phyloP scores from a whole-genome alignment of 2,113 vertebrate genomes.

The Myotis yumanensis region DNA sequence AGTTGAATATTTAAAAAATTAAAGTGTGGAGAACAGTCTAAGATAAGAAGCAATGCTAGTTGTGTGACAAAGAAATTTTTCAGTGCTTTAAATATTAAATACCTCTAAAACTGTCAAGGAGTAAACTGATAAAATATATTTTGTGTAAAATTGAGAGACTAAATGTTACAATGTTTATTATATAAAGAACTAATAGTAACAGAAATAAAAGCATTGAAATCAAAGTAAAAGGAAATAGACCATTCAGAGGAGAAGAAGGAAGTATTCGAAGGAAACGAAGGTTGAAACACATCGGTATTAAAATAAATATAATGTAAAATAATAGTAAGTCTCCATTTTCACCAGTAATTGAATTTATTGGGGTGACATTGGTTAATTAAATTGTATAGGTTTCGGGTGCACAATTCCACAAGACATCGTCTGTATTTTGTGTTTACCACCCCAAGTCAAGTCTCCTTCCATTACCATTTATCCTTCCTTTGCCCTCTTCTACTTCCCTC shows the following conservation, averaged over 20 bases:
- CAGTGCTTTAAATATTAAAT: conserved; percentile 1
- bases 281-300: not conserved
- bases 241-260: not conserved
- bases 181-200: not conserved
- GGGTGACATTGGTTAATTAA: not conserved
- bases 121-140: not conserved
- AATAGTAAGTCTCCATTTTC: not conserved
- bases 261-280: not conserved
- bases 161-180: not conserved
- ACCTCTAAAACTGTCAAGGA: conserved; percentile 23
- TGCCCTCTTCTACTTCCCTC: not conserved
- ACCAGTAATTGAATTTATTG: not conserved
- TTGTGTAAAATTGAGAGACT: not conserved
- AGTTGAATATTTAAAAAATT: conserved; percentile 32
- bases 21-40: not conserved
- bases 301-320: not conserved
- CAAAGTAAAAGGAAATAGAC: not conserved
- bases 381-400: not conserved
- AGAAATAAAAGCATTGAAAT: not conserved
- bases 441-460: not conserved
- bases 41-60: not conserved
- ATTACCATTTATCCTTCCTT: not conserved
- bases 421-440: not conserved
- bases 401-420: not conserved
- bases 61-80: not conserved